Percentiles rank a stretch among this genome's conserved stretches.
These are phyloP conservation scores for Eriocheir sinensis DNA, from an alignment of 1,140 invertebrate genomes.

Conservation along the genomic window DNA sequence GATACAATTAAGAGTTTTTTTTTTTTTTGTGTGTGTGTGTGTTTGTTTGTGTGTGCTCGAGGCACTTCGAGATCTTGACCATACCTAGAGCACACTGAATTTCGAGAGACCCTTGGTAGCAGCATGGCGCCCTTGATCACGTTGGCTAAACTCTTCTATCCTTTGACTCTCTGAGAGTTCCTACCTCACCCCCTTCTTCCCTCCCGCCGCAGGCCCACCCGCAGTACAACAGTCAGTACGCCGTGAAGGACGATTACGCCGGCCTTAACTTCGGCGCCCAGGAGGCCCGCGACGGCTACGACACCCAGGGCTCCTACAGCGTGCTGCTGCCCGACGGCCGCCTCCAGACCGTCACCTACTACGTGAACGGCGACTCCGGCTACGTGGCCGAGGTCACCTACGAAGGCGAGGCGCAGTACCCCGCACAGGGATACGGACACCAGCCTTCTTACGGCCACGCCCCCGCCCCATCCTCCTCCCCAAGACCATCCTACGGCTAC, in stretches of 20 bases:
- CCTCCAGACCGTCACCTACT: not conserved
- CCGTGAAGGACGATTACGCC: not conserved
- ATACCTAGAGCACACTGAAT: no score
- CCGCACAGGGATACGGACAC: not conserved
- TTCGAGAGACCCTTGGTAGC: no score
- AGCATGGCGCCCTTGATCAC: no score
- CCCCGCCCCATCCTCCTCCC: not conserved
- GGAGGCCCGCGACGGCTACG: not conserved
- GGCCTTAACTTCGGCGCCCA: not conserved
- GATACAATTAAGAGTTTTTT: no score
- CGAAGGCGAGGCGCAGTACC: not conserved
- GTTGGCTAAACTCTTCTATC: no score
- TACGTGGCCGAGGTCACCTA: not conserved
- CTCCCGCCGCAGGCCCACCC: not conserved
- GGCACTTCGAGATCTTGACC: no score
- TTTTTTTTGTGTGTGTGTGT: no score
- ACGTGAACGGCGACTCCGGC: not conserved
- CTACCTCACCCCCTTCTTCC: not conserved
- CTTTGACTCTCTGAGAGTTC: no score
- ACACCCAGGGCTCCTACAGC: not conserved
- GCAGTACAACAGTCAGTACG: not conserved
- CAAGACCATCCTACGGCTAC: not conserved
- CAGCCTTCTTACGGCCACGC: not conserved
- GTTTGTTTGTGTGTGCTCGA: no score
- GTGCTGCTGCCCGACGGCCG: conserved; percentile 16